Percentiles rank a stretch among this genome's conserved stretches.
Conservation (phyloP, 2,797 vertebrate species). For the Notamacropus eugenii region DNA sequence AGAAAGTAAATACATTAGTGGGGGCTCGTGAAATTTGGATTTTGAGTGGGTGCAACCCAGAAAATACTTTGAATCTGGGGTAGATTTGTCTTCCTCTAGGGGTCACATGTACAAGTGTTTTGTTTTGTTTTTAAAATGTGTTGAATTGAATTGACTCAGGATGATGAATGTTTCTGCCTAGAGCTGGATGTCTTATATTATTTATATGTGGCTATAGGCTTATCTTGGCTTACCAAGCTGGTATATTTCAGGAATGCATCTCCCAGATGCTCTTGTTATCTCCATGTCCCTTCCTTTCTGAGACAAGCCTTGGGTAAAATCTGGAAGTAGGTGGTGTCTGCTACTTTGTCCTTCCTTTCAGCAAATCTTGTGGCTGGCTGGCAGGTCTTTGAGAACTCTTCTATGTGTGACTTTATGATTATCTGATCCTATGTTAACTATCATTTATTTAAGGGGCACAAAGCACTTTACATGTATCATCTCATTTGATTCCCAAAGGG, state of each 20-base stretch:
- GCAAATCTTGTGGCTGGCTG: not conserved
- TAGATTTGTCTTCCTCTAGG: not conserved
- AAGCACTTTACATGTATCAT: not conserved
- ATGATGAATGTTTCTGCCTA: conserved; percentile 1
- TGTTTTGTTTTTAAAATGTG: not conserved
- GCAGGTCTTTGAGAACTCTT: not conserved
- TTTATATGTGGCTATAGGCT: not conserved
- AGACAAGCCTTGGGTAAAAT: not conserved
- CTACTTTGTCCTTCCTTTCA: not conserved
- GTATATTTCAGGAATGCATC: not conserved
- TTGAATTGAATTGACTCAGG: not conserved
- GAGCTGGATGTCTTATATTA: not conserved
- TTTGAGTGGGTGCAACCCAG: not conserved
- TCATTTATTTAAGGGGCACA: not conserved
- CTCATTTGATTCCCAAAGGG: not conserved
- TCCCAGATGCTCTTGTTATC: not conserved
- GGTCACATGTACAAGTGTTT: not conserved
- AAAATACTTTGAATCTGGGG: not conserved
- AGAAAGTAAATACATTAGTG: not conserved
- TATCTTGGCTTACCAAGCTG: not conserved
- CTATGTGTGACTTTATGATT: not conserved
- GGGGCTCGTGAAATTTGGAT: not conserved
- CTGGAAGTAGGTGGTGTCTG: not conserved
- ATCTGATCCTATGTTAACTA: not conserved
- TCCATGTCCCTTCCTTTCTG: not conserved